A percentile compares a stretch with the other conserved stretches of the same genome.
These are phyloP conservation scores for Prionace glauca DNA, from an alignment of 2,797 vertebrate genomes.

Conservation along the genomic window DNA sequence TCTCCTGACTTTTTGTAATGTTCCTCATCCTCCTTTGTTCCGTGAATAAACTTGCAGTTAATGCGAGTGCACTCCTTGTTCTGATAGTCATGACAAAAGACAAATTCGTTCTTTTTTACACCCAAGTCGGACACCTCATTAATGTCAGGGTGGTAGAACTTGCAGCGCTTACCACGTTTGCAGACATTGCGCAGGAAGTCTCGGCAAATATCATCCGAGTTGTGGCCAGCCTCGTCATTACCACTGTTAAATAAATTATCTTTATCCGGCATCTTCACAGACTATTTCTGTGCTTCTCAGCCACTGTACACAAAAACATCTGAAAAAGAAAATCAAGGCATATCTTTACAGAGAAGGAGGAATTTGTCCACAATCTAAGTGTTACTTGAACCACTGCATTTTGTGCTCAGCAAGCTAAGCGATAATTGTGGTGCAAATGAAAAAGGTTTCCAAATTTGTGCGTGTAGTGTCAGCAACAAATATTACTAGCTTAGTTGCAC, in stretches of 20 bases:
- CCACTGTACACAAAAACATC: slow-evolving; percentile 26
- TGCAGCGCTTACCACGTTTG: slow-evolving; percentile 90
- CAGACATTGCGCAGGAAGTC: slow-evolving; percentile 94
- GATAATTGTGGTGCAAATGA: not conserved
- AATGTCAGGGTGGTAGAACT: slow-evolving; percentile 87
- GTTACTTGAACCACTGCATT: slow-evolving; percentile 25
- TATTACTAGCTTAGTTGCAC: not conserved
- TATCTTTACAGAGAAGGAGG: slow-evolving; percentile 32
- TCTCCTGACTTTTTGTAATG: slow-evolving; percentile 92
- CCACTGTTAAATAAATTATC: slow-evolving; percentile 48
- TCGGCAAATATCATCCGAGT: slow-evolving; percentile 78
- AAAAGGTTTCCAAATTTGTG: not conserved
- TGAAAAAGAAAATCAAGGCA: slow-evolving; percentile 35
- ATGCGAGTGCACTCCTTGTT: slow-evolving; percentile 90
- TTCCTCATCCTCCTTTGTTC: slow-evolving; percentile 94
- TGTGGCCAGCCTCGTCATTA: slow-evolving; percentile 57
- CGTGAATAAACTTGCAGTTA: slow-evolving; percentile 91
- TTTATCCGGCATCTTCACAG: slow-evolving; percentile 38
- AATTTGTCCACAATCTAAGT: slow-evolving; percentile 6
- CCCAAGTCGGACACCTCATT: slow-evolving; percentile 88
- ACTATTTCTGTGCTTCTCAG: slow-evolving; percentile 34
- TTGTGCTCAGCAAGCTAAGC: slow-evolving; percentile 8
- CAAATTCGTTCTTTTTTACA: slow-evolving; percentile 94
- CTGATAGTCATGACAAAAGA: slow-evolving; percentile 96
- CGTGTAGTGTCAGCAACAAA: not conserved